A percentile compares a stretch with the other conserved stretches of the same genome.
phyloP scores from a whole-genome alignment of 2,797 vertebrate genomes.

The Halcyon badia region DNA sequence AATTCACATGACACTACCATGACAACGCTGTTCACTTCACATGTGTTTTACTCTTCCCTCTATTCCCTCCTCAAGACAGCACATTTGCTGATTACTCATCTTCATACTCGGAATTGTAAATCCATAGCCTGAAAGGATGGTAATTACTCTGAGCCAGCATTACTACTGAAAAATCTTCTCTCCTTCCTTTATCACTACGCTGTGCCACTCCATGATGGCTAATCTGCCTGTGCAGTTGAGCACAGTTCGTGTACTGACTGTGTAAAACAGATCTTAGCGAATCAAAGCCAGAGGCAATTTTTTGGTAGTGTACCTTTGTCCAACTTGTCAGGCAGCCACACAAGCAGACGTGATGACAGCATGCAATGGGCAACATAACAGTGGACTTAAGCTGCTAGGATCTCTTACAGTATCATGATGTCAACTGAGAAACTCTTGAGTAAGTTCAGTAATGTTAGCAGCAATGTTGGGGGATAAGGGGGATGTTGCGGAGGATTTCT shows the following conservation, averaged over 20 bases:
- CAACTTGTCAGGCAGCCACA: neutral
- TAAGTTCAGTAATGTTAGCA: neutral
- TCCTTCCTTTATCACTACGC: neutral
- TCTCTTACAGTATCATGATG: neutral
- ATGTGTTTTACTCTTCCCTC: neutral
- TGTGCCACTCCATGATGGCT: neutral
- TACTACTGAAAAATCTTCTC: neutral
- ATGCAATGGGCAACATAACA: rapidly evolving
- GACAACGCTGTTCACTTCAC: neutral
- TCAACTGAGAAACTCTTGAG: neutral
- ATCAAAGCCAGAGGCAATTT: neutral
- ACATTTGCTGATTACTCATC: neutral
- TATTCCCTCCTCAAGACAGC: neutral
- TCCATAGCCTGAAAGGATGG: neutral
- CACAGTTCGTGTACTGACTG: neutral
- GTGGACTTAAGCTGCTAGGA: neutral
- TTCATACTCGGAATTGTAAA: neutral
- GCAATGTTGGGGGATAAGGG: neutral
- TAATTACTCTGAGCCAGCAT: neutral
- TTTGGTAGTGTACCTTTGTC: neutral
- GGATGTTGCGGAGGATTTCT: neutral
- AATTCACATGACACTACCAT: neutral
- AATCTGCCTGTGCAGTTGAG: neutral
- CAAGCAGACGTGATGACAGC: neutral
- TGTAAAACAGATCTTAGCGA: neutral